Evolutionary conservation across 2,113 vertebrate genomes (phyloP).

Genomic region (Cranoglanis bouderius): DNA sequence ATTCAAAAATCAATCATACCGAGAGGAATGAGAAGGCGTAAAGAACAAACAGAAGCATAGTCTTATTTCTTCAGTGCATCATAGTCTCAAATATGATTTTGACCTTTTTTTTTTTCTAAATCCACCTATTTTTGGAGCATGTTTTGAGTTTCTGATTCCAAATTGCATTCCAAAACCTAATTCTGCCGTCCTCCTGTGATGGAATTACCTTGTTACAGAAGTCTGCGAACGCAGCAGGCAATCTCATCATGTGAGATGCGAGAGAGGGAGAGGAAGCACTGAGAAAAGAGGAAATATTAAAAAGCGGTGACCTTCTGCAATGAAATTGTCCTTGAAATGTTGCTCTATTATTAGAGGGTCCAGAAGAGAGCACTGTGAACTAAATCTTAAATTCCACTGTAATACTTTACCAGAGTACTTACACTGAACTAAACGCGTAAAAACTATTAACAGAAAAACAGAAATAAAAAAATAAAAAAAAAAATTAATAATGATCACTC

Average conservation of each 20-base stretch:
- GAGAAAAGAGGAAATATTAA: background rate
- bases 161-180: constrained; percentile 62
- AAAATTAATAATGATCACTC: background rate
- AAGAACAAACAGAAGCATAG: background rate
- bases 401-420: background rate
- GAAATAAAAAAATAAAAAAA: background rate
- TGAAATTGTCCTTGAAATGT: background rate
- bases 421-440: background rate
- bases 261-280: background rate
- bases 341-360: background rate
- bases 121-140: background rate
- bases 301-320: constrained; percentile 7
- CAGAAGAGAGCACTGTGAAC: background rate
- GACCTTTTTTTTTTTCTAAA: background rate
- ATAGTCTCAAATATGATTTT: background rate
- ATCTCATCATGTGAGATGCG: constrained; percentile 11
- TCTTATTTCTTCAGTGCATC: background rate
- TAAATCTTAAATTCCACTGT: background rate
- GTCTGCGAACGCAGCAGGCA: constrained; percentile 23
- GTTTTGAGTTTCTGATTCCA: constrained; percentile 38
- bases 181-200: constrained; percentile 7
- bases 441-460: background rate
- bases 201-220: constrained; percentile 8
- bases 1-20: constrained; percentile 27
- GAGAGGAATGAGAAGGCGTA: background rate